Conservation (phyloP, 2,113 vertebrate genomes). For the Ellobius talpinus region DNA sequence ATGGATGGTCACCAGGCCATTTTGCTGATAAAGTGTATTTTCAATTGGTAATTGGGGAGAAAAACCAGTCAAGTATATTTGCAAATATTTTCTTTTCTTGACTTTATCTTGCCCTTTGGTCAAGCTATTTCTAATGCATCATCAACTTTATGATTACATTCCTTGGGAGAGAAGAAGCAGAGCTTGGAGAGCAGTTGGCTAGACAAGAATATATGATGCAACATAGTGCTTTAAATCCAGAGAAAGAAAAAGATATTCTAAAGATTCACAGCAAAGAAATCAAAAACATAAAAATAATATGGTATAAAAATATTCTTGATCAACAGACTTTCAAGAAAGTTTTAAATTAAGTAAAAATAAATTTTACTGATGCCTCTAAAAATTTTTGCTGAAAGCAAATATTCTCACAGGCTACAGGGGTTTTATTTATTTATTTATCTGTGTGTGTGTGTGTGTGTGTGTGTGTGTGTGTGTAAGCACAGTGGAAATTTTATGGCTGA, state of each 20-base stretch:
- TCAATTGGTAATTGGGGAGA: conserved; percentile 53
- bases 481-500: conserved; percentile 86
- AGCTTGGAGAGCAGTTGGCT: conserved; percentile 60
- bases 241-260: conserved; percentile 32
- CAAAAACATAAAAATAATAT: conserved; percentile 49
- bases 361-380: conserved; percentile 38
- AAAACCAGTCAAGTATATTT: conserved; percentile 57
- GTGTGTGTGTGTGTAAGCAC: conserved; percentile 48
- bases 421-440: conserved; percentile 66
- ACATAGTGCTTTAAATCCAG: conserved; percentile 66
- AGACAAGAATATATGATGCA: not conserved
- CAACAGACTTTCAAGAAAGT: conserved; percentile 63
- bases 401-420: conserved; percentile 40
- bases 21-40: conserved; percentile 57
- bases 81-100: conserved; percentile 55
- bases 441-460: not conserved
- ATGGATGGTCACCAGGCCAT: not conserved
- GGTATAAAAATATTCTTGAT: conserved; percentile 55
- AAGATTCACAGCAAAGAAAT: conserved; percentile 47
- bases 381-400: conserved; percentile 63
- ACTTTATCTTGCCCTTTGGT: conserved; percentile 72
- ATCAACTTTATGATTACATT: conserved; percentile 66
- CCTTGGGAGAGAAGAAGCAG: conserved; percentile 64
- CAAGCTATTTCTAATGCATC: conserved; percentile 51
- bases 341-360: conserved; percentile 69